Evolutionary conservation across 1,140 invertebrate genomes (phyloP), one percentile per base, ranked within the genome.

Genomic region (Drosophila ficusphila): DNA sequence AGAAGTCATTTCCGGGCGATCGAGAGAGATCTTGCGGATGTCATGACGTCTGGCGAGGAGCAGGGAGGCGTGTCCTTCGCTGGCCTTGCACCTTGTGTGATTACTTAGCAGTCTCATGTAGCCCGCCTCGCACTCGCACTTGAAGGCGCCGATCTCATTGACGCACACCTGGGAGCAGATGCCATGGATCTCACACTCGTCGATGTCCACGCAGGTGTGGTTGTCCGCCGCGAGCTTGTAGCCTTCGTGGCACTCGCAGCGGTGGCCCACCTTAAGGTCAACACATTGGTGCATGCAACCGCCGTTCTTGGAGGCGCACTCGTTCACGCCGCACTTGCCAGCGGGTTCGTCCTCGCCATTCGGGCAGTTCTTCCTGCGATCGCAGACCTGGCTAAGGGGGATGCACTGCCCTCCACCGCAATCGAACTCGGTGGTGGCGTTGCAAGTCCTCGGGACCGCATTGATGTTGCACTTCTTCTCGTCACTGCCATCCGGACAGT

Each of bases 121-220:
- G 7, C 97, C 98, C 1, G 93, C 79, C 34, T 95, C 92, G 91
- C 98, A 99, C 78, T 96, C 95, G 91, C 98, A 99, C 92, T 99
- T 98, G 92, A 96, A 99, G 5, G 94, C 94, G 1, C 98, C 98
- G 69, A 97, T 96, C 77, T 96, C 95, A 91, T 99, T 99, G 46
- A 95, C 93, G 91, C 98, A 99, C 48, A 94, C 93, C 91, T 99
- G 98, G 0, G 98, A 99, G 91, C 98, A 99, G 0, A 94, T 94
- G 2, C 97, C 98, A 0, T 95, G 94, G 47, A 96, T 94, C 47
- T 95, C 92, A 88, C 98, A 99, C 92, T 99, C 98, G 92, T 99
- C 94, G 33, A 99, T 94, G 92, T 99, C 98, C 92, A 96, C 94
- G 90, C 97, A 98, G 16, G 94, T 95, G 57, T 92, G 93, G 73